These are phyloP conservation scores for Drosophila takahashii DNA, from an alignment of 1,140 invertebrate genomes.

Conservation along the genomic window DNA sequence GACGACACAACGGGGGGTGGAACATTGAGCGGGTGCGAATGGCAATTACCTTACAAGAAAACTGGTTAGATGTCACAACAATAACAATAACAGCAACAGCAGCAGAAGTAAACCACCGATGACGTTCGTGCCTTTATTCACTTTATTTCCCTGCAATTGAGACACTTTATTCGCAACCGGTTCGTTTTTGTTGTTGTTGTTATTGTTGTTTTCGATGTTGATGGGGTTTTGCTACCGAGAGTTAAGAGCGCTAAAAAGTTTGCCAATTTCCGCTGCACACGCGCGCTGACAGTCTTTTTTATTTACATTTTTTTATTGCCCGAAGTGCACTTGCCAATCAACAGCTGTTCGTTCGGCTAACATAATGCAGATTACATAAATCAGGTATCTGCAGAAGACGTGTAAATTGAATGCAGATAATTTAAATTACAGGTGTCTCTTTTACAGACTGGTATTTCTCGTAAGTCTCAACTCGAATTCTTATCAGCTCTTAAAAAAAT, in stretches of 20 bases:
- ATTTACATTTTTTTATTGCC: background rate
- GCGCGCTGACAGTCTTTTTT: slow-evolving; percentile 17
- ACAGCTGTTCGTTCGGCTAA: background rate
- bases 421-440: background rate
- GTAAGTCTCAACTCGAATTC: background rate
- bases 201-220: background rate
- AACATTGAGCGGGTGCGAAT: background rate
- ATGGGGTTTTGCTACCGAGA: background rate
- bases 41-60: slow-evolving; percentile 36
- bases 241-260: slow-evolving; percentile 21
- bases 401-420: background rate
- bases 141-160: slow-evolving; percentile 49
- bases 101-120: slow-evolving; percentile 14
- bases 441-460: background rate
- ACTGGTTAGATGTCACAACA: slow-evolving; percentile 52
- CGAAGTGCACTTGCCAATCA: background rate
- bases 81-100: slow-evolving; percentile 18
- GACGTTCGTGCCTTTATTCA: background rate
- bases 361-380: slow-evolving; percentile 25
- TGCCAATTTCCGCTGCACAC: slow-evolving; percentile 37
- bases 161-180: slow-evolving; percentile 54
- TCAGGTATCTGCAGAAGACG: slow-evolving; percentile 4
- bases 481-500: background rate
- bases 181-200: slow-evolving; percentile 17
- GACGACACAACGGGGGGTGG: background rate